Base-by-base conservation (phyloP, 1,140 invertebrate genomes). In the Odontomachus brunneus region DNA sequence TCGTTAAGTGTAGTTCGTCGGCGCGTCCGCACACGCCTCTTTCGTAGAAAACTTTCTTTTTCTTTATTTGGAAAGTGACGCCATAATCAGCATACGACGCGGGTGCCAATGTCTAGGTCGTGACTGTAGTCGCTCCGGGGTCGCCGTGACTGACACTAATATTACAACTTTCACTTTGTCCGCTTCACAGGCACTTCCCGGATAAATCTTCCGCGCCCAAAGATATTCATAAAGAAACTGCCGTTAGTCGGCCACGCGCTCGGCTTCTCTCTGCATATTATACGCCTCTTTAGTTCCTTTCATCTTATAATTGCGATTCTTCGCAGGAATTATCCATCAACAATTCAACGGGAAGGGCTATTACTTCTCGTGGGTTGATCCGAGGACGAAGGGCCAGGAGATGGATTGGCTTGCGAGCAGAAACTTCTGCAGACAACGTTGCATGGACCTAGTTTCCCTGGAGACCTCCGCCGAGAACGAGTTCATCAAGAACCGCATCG, bases 341-440 rank as follows among this genome's bases (percentile, higher is more conserved):
- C 92, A 89, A 22, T 92, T 94, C 75, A 92, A 93, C 74, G 96
- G 96, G 65, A 96, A 96, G 86, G 97, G 96, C 26, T 98, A 98
- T 91, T 97, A 96, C 92, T 97, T 97, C 93, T 97, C 97, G n/a
- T 98, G 97, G 97, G 95, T 96, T 75, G 97, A 97, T 89, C 96
- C 95, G 3, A 95, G 95, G 48, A 95, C 96, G 24, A 95, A 95
- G 57, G 96, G 96, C 29, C 96, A 96, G 49, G 97, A 97, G 92
- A 94, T 96, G 86, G 97, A 98, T 92, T 98, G 97, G 97, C 92
- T 98, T 48, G 96, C 95, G 17, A 97, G 95, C 1, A 95, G 97
- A 87, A 98, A 98, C 92, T 98, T 96, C 94, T 98, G 97, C 92
- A 95, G 97, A 85, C 95, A 97, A 92, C 95, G 97, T 29, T 98